Percentiles rank a stretch among this genome's conserved stretches.
These are phyloP conservation scores for Podargus strigoides DNA, from an alignment of 2,797 vertebrate species.

Conservation along the genomic window DNA sequence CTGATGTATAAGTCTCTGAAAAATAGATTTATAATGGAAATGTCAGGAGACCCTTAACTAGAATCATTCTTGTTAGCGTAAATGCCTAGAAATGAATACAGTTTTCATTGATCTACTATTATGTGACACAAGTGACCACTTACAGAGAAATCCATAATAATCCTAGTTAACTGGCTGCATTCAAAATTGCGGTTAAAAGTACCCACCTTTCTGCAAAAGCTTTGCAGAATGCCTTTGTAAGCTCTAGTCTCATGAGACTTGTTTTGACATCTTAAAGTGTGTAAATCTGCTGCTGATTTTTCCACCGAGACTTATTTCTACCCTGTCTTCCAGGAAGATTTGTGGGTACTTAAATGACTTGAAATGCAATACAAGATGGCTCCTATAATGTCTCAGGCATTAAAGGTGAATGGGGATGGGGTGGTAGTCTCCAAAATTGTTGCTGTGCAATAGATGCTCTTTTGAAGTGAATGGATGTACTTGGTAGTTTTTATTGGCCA, in stretches of 20 bases:
- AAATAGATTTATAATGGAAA: conserved; percentile 6
- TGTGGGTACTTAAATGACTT: background rate
- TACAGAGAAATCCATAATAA: background rate
- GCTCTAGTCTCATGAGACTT: background rate
- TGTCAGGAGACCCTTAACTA: background rate
- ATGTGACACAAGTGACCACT: conserved; percentile 23
- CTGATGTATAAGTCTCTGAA: background rate
- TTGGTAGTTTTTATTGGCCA: background rate
- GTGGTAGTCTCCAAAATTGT: background rate
- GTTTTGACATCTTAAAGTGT: background rate
- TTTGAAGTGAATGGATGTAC: background rate
- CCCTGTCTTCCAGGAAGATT: background rate
- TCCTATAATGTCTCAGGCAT: background rate
- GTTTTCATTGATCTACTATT: conserved; percentile 27
- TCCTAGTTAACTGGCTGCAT: background rate
- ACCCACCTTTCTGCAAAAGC: background rate
- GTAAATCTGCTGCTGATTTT: background rate
- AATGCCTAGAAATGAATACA: conserved; percentile 23
- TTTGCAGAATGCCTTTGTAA: background rate
- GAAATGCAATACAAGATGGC: background rate
- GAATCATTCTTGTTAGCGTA: conserved; percentile 1
- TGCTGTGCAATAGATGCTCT: background rate
- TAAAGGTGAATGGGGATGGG: background rate
- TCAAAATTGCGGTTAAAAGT: background rate
- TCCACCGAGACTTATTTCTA: background rate